phyloP scores from a whole-genome alignment of 2,113 vertebrate genomes.

The Nesoenas mayeri region DNA sequence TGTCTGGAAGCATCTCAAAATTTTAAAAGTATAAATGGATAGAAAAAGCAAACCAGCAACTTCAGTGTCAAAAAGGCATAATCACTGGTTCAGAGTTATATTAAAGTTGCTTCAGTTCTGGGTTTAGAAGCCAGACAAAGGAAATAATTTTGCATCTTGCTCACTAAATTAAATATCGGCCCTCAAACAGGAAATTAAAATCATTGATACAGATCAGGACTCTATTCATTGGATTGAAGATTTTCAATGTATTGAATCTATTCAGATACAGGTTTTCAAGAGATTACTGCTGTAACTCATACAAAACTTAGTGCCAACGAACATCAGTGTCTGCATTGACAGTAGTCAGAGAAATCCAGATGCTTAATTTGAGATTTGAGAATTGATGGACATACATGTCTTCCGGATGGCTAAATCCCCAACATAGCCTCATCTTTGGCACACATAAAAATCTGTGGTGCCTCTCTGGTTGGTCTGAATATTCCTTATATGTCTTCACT shows the following conservation, averaged over 20 bases:
- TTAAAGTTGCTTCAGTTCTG: background rate
- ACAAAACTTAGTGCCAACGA: background rate
- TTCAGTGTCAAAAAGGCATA: background rate
- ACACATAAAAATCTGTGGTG: background rate
- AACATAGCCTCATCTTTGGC: background rate
- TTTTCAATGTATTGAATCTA: background rate
- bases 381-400: background rate
- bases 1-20: background rate
- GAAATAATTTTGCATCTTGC: background rate
- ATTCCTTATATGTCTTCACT: background rate
- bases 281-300: background rate
- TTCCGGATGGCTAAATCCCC: background rate
- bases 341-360: background rate
- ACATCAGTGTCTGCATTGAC: background rate
- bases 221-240: background rate
- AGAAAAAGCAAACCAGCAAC: background rate
- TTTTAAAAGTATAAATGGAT: background rate
- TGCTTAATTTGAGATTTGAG: background rate
- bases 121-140: background rate
- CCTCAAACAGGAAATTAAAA: conserved; percentile 31
- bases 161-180: background rate
- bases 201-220: background rate
- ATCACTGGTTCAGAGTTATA: background rate
- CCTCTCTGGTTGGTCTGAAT: background rate
- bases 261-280: background rate